Percentiles rank a stretch among this genome's conserved stretches.
phyloP scores from a whole-genome alignment of 64 coral and sea anemone species.

The Montipora sp. region DNA sequence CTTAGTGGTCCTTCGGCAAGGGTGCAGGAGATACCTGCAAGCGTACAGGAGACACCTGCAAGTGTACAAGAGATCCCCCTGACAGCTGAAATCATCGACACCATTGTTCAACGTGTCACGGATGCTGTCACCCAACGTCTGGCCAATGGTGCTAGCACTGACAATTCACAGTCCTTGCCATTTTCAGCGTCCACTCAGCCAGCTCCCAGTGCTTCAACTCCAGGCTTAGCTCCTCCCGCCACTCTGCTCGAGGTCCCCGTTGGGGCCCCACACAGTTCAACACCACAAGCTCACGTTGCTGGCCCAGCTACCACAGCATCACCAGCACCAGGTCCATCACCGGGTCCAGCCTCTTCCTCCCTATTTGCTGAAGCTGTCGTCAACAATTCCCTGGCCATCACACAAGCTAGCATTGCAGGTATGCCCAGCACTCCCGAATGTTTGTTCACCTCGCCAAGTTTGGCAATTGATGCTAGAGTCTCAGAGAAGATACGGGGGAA shows the following conservation, averaged over 20 bases:
- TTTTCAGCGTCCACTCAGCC: not conserved
- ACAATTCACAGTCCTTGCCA: not conserved
- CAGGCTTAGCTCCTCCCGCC: not conserved
- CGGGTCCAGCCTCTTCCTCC: not conserved
- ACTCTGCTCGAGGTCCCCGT: too few relatives aligned
- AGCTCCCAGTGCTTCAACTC: not conserved
- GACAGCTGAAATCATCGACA: not conserved
- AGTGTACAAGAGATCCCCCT: not conserved
- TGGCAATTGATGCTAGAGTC: slow-evolving; percentile 12
- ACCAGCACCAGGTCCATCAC: not conserved
- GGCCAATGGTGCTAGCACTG: not conserved
- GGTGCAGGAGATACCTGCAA: not conserved
- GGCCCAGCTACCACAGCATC: not conserved
- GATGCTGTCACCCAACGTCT: not conserved
- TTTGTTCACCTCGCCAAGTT: slow-evolving; percentile 8
- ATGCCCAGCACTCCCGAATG: not conserved
- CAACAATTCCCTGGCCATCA: too few relatives aligned
- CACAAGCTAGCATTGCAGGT: not conserved
- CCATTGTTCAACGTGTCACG: not conserved
- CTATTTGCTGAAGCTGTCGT: not conserved
- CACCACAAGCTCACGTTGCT: not conserved
- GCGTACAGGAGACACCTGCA: too few relatives aligned
- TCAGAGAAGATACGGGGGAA: slow-evolving; percentile 14
- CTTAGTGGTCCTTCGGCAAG: not conserved
- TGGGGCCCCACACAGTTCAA: too few relatives aligned